Evolutionary conservation across 2,888 invertebrate genomes (phyloP).

Genomic region (Tineola bisselliella): DNA sequence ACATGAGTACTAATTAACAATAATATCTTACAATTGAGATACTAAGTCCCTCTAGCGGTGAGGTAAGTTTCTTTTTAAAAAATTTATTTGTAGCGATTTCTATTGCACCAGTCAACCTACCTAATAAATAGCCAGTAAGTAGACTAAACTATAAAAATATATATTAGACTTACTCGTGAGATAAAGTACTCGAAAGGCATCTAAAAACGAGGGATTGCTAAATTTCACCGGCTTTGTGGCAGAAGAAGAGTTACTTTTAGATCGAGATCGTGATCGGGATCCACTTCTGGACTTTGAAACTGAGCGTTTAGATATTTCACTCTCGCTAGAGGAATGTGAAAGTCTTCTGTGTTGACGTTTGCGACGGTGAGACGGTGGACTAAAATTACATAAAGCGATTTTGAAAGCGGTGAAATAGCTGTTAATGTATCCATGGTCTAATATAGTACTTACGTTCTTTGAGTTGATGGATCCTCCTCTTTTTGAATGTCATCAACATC

Average conservation of each 20-base stretch:
- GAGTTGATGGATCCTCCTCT: background rate
- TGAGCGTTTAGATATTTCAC: constrained; percentile 6
- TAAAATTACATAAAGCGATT: no score
- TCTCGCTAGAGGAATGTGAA: constrained; percentile 25
- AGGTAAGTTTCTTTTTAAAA: no score
- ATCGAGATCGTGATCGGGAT: constrained; percentile 19
- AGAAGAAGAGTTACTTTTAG: constrained; percentile 15
- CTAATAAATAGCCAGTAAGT: no score
- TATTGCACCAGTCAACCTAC: no score
- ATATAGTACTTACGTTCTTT: background rate
- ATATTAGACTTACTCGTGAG: constrained; percentile 50
- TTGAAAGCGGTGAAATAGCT: no score
- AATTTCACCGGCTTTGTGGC: background rate
- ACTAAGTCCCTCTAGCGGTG: no score
- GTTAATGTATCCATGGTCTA: background rate
- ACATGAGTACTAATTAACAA: no score
- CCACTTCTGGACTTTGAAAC: background rate
- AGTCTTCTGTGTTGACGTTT: constrained; percentile 22
- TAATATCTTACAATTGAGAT: no score
- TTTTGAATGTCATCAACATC: constrained; percentile 24
- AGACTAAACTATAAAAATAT: no score
- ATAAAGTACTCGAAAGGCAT: constrained; percentile 53
- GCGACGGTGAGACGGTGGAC: no score
- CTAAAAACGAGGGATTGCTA: constrained; percentile 22
- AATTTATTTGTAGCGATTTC: no score